Evolutionary conservation across 2,113 vertebrate genomes (phyloP).

Genomic region (Cardinalis cardinalis): DNA sequence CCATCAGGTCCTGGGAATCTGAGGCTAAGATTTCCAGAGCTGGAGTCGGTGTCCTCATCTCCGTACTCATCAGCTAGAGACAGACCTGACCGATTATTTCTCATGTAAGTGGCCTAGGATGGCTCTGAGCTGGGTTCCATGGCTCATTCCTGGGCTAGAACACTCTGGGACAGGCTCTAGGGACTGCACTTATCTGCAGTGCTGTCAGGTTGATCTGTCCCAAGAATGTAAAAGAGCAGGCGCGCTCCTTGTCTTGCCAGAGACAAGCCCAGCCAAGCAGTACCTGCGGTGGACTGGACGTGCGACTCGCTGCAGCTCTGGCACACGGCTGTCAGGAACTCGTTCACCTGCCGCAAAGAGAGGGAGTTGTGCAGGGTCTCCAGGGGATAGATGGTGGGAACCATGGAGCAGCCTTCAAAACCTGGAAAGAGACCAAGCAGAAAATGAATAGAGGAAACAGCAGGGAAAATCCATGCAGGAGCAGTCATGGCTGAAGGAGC

Average conservation of each 20-base stretch:
- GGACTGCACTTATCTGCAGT: not conserved
- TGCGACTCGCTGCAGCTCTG: slow-evolving; percentile 81
- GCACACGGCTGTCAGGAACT: slow-evolving; percentile 87
- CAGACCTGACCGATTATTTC: not conserved
- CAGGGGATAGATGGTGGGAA: slow-evolving; percentile 95
- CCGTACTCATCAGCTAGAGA: not conserved
- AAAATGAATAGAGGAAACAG: slow-evolving; percentile 25
- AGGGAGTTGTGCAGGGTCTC: slow-evolving; percentile 98
- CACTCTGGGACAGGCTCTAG: not conserved
- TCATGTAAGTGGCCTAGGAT: not conserved
- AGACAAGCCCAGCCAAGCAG: not conserved
- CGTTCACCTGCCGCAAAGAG: slow-evolving; percentile 91
- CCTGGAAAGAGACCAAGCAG: slow-evolving; percentile 78
- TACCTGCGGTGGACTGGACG: slow-evolving; percentile 83
- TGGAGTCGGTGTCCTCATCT: not conserved
- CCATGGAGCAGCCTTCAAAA: slow-evolving; percentile 98
- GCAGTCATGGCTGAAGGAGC: not conserved
- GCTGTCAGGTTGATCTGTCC: not conserved
- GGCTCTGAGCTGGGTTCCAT: not conserved
- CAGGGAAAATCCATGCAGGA: not conserved
- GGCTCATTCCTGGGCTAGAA: not conserved
- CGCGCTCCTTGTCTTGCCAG: not conserved
- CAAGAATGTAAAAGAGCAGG: rapidly evolving
- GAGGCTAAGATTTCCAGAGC: not conserved
- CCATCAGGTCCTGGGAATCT: not conserved